Base-by-base conservation (phyloP, 2,888 invertebrate species). In the Dorcus hopei region DNA sequence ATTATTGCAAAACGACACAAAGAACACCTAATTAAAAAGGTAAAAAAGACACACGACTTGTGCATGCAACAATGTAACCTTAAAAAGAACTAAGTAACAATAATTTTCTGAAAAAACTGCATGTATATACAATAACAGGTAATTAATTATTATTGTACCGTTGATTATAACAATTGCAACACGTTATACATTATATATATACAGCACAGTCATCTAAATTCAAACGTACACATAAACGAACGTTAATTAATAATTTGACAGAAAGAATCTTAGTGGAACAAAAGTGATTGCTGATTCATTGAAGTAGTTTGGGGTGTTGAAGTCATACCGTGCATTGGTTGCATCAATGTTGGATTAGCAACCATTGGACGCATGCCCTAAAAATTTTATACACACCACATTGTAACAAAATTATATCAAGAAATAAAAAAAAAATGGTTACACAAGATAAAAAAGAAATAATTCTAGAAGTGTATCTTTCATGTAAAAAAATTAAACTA, bases 321-420 rank as follows among this genome's bases (percentile, higher is more conserved):
- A 26, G 70, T 67, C 14, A 70, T 67, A 65, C 74, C 71, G 23
- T 72, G 70, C 56, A 75, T 68, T 45, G 72, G 73, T 19, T 74
- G 69, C 63, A 77, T 68, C 68, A 76, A 72, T 9, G 70, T 59
- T 53, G 70, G 66, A 61, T 65, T 71, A 14, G 69, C 59, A 40
- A 71, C 67, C 63, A 77, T 68, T 11, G 77, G 77, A 63, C 77
- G 75, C 70, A 77, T 73, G 43, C 72, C 74, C 78, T 77, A 58
- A 55, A 66, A 68, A 62, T 56, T 33, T 33, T 7, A 33, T 33
- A 33, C 26, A 33, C 26, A 33, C 26, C 4, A 33, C 26, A 33
- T 33, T 33, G 26, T 33, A 33, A 33, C 26, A 33, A 33, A 1
- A 33, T 33, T 33, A 3, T 33, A 33, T 33, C 6, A 7, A 33